These are phyloP conservation scores for Chelmon rostratus DNA, from an alignment of 2,797 vertebrate species.

Conservation along the genomic window DNA sequence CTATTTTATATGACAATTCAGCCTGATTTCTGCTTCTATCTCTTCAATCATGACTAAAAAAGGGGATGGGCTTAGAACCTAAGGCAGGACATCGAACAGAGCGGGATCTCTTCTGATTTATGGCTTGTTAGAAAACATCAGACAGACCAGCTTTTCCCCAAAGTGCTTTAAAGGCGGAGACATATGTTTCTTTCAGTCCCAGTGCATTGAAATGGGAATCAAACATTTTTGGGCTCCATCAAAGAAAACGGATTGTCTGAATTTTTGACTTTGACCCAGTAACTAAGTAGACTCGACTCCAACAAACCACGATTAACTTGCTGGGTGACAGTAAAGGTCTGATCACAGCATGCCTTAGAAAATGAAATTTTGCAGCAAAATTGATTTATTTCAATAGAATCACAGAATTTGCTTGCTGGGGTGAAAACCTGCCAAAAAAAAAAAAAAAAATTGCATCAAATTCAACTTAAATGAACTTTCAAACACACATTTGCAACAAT, in stretches of 20 bases:
- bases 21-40: not conserved
- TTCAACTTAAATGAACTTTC: not conserved
- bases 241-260: not conserved
- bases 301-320: not conserved
- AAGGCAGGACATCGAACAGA: not conserved
- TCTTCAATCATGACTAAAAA: constrained; percentile 1
- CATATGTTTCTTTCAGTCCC: not conserved
- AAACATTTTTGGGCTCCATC: not conserved
- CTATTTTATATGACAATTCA: not conserved
- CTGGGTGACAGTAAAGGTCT: not conserved
- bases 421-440: too few relatives aligned
- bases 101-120: not conserved
- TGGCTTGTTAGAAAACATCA: constrained; percentile 2
- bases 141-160: not conserved
- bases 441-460: not conserved
- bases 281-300: not conserved
- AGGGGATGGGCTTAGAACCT: not conserved
- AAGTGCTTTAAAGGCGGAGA: not conserved
- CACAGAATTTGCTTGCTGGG: too few relatives aligned
- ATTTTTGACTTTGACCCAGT: not conserved
- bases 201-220: not conserved
- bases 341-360: too few relatives aligned
- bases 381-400: not conserved
- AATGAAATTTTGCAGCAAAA: too few relatives aligned
- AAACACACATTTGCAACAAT: too few relatives aligned